Evolutionary conservation across 2,888 invertebrate genomes (phyloP), one percentile per base, ranked within the genome.

Genomic region (Diplolepis rosae): DNA sequence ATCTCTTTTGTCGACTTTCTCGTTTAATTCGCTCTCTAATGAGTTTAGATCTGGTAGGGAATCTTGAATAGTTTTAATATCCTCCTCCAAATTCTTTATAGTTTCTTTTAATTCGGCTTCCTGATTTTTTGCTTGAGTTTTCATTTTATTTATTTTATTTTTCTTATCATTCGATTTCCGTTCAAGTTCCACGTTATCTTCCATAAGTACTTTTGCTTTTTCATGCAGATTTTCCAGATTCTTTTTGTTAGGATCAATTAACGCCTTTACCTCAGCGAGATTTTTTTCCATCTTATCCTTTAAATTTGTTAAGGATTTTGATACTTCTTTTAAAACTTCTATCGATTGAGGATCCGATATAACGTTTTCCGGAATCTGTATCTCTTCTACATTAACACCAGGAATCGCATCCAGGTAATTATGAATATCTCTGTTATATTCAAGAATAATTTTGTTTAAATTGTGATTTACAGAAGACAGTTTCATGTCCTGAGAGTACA

Each of bases 351-450:
- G 35, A 35, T 30, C 15, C n/a, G 69, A 50, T 3, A 65, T 45
- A 5, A 54, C 18, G 35, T 61, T 50, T 35, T 50, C 51, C 13
- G 69, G 65, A 32, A 69, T 30, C n/a, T 69, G 51, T 11, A 65
- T 35, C 2, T 35, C 30, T 18, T 13, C 13, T 1, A 65, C n/a
- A 35, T 32, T 22, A 24, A 65, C 32, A 28, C 32, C 39, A 9
- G 51, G 27, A 18, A 39, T 13, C 2, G 15, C 51, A 7, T 39
- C 50, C 11, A 65, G 24, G 30, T 15, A 22, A 24, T 65, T 74
- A 30, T 85, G 78, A 61, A 88, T 79, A 28, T 84, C 80, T 54
- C 84, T 83, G 66, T 88, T 88, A 35, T 85, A 87, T 4, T 79
- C 79, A 15, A 86, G 70, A 39, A 87, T 71, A 3, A 77, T 68